Percentiles rank a stretch among this genome's conserved stretches.
Evolutionary conservation across 2,113 vertebrate species (phyloP).

Genomic region (Pantherophis guttatus): DNA sequence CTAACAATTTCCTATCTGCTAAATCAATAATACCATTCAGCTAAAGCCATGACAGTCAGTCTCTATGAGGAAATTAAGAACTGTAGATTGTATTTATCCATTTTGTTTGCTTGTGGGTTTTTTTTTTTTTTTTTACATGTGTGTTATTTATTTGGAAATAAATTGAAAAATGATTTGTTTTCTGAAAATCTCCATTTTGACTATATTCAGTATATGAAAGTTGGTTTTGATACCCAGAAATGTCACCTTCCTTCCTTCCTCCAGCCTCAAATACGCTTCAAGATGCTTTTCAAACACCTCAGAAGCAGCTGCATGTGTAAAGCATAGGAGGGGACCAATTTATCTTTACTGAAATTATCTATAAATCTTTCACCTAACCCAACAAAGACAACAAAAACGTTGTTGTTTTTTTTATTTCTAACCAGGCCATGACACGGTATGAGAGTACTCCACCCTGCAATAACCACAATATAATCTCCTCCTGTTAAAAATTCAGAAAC

Average conservation of each 20-base stretch:
- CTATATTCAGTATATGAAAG: not conserved
- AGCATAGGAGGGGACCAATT: not conserved
- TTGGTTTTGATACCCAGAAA: not conserved
- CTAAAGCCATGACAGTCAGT: not conserved
- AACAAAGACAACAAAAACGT: conserved; percentile 24
- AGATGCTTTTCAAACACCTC: not conserved
- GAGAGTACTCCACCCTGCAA: conserved; percentile 61
- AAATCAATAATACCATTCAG: not conserved
- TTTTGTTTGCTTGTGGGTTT: not conserved
- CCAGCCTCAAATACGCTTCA: not conserved
- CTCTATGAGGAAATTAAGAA: not conserved
- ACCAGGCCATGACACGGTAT: conserved; percentile 3
- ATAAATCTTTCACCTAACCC: conserved; percentile 16
- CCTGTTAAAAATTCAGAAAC: conserved; percentile 32
- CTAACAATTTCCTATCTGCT: not conserved
- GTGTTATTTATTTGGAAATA: not conserved
- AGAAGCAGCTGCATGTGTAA: not conserved
- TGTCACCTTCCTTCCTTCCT: not conserved
- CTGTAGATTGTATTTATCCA: not conserved
- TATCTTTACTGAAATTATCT: conserved; percentile 28
- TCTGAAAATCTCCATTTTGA: not conserved
- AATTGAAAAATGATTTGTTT: not conserved
- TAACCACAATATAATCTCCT: conserved; percentile 61
- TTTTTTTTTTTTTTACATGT: not conserved
- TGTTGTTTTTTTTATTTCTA: conserved; percentile 37